Conservation (phyloP, 2,797 vertebrate species). For the Anguilla anguilla region DNA sequence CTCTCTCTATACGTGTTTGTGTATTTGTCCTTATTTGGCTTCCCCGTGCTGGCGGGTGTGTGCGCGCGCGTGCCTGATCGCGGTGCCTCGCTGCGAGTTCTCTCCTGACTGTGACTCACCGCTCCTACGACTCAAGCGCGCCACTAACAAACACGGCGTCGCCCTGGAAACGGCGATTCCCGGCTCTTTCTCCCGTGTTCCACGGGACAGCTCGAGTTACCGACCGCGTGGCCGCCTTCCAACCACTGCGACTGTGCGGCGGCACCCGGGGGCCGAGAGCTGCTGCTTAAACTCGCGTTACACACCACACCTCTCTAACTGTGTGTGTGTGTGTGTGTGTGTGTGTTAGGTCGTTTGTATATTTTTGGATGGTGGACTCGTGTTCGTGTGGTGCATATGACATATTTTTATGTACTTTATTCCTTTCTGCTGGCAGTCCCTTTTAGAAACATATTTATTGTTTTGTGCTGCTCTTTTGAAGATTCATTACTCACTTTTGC, state of each 20-base stretch:
- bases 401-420: background rate
- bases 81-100: slow-evolving; percentile 65
- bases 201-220: slow-evolving; percentile 43
- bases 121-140: slow-evolving; percentile 75
- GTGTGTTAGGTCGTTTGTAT: background rate
- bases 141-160: slow-evolving; percentile 76
- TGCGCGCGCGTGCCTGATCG: slow-evolving; percentile 59
- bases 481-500: background rate
- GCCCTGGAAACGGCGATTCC: slow-evolving; percentile 63
- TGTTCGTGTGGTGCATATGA: background rate
- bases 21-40: slow-evolving; percentile 56
- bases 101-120: slow-evolving; percentile 82
- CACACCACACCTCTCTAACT: background rate
- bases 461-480: background rate
- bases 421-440: background rate
- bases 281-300: background rate
- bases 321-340: slow-evolving; percentile 8
- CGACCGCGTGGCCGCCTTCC: slow-evolving; percentile 55
- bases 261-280: background rate
- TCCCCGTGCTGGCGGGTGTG: slow-evolving; percentile 51
- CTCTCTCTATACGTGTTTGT: slow-evolving; percentile 24
- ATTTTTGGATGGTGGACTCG: background rate
- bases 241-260: slow-evolving; percentile 41
- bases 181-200: slow-evolving; percentile 29
- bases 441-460: background rate